Conservation (phyloP, 2,113 vertebrate species). For the Penelope pileata region DNA sequence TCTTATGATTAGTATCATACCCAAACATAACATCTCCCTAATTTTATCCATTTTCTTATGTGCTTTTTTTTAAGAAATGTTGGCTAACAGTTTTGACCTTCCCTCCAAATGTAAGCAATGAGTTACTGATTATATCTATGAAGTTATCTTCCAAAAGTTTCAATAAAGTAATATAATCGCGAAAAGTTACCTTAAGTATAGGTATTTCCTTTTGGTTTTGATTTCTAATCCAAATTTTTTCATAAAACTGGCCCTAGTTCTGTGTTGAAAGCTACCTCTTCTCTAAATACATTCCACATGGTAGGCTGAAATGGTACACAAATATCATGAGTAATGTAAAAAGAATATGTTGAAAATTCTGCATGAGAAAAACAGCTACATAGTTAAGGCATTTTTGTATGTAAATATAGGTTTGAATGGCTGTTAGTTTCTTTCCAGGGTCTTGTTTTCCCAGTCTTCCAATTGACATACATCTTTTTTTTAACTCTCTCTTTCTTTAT, state of each 20-base stretch:
- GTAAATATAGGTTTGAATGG: not conserved
- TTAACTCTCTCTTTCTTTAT: not conserved
- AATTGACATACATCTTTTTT: not conserved
- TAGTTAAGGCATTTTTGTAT: not conserved
- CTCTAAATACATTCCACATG: not conserved
- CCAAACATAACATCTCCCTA: not conserved
- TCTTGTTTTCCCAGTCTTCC: not conserved
- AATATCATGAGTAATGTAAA: not conserved
- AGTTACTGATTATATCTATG: not conserved
- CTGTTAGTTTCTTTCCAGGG: not conserved
- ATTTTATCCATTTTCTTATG: not conserved
- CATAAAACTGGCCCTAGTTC: not conserved
- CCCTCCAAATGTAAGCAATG: not conserved
- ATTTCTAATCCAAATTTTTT: not conserved
- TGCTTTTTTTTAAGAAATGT: not conserved
- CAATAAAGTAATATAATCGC: not conserved
- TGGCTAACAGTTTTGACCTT: not conserved
- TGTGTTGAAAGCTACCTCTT: not conserved
- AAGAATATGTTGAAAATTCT: not conserved
- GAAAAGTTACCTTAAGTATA: not conserved
- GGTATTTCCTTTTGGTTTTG: fast-evolving
- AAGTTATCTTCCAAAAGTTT: not conserved
- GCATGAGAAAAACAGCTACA: not conserved
- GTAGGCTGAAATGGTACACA: not conserved
- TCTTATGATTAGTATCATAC: not conserved